Evolutionary conservation across 2,888 invertebrate species (phyloP).

Genomic region (Plagiodera versicolora): DNA sequence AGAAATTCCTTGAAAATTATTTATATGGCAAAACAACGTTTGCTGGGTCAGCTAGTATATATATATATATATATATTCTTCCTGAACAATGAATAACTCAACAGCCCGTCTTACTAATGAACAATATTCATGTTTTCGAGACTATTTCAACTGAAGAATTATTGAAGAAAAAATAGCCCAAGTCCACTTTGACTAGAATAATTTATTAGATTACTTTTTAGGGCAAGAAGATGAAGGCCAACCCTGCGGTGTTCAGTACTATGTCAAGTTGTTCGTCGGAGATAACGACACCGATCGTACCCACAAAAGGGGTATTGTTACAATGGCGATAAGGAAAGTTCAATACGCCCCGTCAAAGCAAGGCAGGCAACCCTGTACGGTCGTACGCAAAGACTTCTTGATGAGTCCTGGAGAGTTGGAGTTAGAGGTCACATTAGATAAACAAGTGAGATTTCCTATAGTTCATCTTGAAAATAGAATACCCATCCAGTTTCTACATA

Average conservation of each 20-base stretch:
- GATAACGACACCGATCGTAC: slow-evolving; percentile 76
- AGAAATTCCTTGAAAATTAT: no score
- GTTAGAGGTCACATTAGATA: slow-evolving; percentile 90
- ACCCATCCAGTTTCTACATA: no score
- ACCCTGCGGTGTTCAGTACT: slow-evolving; percentile 92
- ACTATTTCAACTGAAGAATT: no score
- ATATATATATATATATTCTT: no score
- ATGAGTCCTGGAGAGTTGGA: slow-evolving; percentile 93
- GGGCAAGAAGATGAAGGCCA: slow-evolving; percentile 79
- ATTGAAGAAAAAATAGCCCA: no score
- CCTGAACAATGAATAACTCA: no score
- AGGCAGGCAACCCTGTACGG: slow-evolving; percentile 89
- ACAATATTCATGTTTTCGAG: no score
- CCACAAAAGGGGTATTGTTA: slow-evolving; percentile 86
- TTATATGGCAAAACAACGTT: no score
- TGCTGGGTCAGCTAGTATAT: no score
- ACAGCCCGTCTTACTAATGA: no score
- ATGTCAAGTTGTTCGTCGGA: slow-evolving; percentile 84
- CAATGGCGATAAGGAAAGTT: slow-evolving; percentile 87
- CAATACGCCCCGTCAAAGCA: slow-evolving; percentile 90
- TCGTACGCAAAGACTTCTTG: slow-evolving; percentile 93
- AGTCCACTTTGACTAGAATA: no score
- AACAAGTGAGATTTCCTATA: slow-evolving; percentile 78
- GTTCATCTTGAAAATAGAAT: no score
- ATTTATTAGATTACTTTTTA: slow-evolving; percentile 22